Evolutionary conservation across 1,140 invertebrate genomes (phyloP).

Genomic region (Epicauta chinensis): DNA sequence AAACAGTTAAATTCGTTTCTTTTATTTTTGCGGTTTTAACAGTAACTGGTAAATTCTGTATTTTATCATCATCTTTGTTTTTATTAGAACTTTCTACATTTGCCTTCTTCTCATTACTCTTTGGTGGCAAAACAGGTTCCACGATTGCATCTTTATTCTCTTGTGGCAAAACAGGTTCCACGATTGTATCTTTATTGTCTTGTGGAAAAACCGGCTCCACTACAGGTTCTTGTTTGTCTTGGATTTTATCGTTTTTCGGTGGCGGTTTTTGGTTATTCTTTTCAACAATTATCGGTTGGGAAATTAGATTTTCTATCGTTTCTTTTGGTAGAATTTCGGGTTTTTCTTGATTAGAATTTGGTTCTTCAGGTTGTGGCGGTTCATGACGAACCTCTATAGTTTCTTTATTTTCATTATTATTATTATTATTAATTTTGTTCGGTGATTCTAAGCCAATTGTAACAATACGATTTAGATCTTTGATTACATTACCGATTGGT

Average conservation of each 20-base stretch:
- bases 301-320: slow-evolving; percentile 4
- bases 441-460: neutral
- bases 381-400: slow-evolving; percentile 44
- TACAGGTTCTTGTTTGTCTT: slow-evolving; percentile 5
- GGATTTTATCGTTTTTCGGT: slow-evolving; percentile 8
- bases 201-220: slow-evolving; percentile 3
- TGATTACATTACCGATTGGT: neutral
- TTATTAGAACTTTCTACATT: too few species aligned
- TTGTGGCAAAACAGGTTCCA: neutral
- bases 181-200: neutral
- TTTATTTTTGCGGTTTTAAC: slow-evolving; percentile 1
- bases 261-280: slow-evolving; percentile 5
- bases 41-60: too few species aligned
- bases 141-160: slow-evolving; percentile 1
- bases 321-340: too few species aligned
- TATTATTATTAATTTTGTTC: neutral
- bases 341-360: slow-evolving; percentile 7
- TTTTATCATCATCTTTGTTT: too few species aligned
- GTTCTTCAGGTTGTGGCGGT: slow-evolving; percentile 49
- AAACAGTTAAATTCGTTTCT: neutral
- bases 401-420: slow-evolving; percentile 2
- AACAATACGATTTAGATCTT: neutral
- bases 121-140: too few species aligned
- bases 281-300: slow-evolving; percentile 1
- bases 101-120: too few species aligned